These are phyloP conservation scores for Diadegma fenestrale DNA, from an alignment of 2,888 invertebrate genomes.

Conservation along the genomic window DNA sequence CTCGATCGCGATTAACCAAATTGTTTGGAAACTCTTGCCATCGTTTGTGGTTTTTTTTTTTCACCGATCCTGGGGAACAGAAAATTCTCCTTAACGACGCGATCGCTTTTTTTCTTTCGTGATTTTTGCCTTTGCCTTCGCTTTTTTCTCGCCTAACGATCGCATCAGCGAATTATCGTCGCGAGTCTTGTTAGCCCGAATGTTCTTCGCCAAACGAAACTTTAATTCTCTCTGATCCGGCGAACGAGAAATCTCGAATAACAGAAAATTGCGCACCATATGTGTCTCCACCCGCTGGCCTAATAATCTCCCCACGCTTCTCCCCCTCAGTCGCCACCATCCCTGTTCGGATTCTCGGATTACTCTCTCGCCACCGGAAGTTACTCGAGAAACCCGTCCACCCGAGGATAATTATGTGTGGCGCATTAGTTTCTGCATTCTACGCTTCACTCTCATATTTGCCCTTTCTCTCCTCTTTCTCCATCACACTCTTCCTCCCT, in stretches of 20 bases:
- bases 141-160: background rate
- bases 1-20: conserved; percentile 78
- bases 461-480: conserved; percentile 16
- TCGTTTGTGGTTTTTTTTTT: conserved; percentile 69
- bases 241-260: conserved; percentile 43
- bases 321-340: background rate
- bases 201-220: conserved; percentile 6
- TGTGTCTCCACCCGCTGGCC: conserved; percentile 20
- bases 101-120: background rate
- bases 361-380: conserved; percentile 77
- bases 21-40: conserved; percentile 79
- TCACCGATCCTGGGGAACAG: background rate
- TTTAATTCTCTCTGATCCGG: conserved; percentile 1
- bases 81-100: conserved; percentile 1
- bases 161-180: conserved; percentile 5
- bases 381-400: conserved; percentile 76
- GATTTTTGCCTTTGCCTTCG: background rate
- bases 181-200: conserved; percentile 20
- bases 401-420: conserved; percentile 80
- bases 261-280: conserved; percentile 38
- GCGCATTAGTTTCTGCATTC: conserved; percentile 73
- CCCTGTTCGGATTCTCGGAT: conserved; percentile 71
- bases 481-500: conserved; percentile 7
- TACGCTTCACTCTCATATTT: conserved; percentile 18
- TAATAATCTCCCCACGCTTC: background rate